These are phyloP conservation scores for Lochmaea crataegi DNA, from an alignment of 2,888 invertebrate genomes.

Conservation along the genomic window DNA sequence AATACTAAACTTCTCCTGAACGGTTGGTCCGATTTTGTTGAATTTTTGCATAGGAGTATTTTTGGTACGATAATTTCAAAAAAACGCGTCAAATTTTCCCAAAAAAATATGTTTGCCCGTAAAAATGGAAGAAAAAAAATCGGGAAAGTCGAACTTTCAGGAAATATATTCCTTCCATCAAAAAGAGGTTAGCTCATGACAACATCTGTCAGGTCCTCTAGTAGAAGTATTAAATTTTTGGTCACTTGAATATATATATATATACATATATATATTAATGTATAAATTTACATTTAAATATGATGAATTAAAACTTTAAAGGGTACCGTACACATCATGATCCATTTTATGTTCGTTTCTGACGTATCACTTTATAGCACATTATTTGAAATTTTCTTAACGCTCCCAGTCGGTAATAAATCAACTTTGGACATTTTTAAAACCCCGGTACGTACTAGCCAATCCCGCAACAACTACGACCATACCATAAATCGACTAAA, in stretches of 20 bases:
- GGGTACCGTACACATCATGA: slow-evolving; percentile 14
- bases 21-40: no score
- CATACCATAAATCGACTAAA: background rate
- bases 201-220: no score
- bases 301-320: slow-evolving; percentile 13
- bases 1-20: no score
- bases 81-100: no score
- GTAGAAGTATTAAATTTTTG: background rate
- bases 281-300: slow-evolving; percentile 37
- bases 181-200: no score
- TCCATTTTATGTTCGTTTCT: slow-evolving; percentile 40
- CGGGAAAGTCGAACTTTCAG: no score
- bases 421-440: slow-evolving; percentile 55
- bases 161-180: no score
- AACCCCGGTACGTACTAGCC: slow-evolving; percentile 38
- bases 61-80: no score
- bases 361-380: slow-evolving; percentile 62
- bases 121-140: no score
- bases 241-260: slow-evolving; percentile 1
- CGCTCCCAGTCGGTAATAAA: slow-evolving; percentile 55
- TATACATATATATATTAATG: no score
- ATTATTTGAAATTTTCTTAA: slow-evolving; percentile 63
- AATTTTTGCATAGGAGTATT: no score
- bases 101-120: no score
- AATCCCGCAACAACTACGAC: background rate